These are phyloP conservation scores for Hypercompe scribonia DNA, from an alignment of 2,888 invertebrate species.

Conservation along the genomic window DNA sequence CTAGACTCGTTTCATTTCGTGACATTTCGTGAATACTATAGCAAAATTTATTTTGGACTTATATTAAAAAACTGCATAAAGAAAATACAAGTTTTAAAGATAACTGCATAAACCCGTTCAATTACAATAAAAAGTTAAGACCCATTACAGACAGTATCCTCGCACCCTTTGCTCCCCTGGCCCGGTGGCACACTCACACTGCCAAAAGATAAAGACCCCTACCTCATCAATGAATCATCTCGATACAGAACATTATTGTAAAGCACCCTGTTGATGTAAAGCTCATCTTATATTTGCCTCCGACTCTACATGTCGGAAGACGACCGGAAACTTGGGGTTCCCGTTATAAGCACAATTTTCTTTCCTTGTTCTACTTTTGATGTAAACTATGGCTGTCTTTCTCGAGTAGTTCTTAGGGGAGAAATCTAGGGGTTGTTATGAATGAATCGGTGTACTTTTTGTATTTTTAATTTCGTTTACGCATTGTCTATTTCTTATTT, in stretches of 20 bases:
- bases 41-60: not conserved
- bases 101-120: constrained; percentile 43
- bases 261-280: constrained; percentile 53
- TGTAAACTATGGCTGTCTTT: constrained; percentile 49
- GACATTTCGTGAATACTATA: not conserved
- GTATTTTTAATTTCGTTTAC: constrained; percentile 61
- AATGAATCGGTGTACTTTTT: constrained; percentile 57
- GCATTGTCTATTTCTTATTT: constrained; percentile 58
- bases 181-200: constrained; percentile 74
- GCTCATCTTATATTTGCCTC: constrained; percentile 64
- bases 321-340: constrained; percentile 72
- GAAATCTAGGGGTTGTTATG: constrained; percentile 62
- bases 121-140: constrained; percentile 34
- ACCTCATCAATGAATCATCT: constrained; percentile 54
- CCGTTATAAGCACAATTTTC: constrained; percentile 66
- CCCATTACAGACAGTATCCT: constrained; percentile 43
- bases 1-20: not conserved
- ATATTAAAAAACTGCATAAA: constrained; percentile 9
- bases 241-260: constrained; percentile 36
- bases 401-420: constrained; percentile 69
- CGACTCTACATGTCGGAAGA: constrained; percentile 69
- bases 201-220: constrained; percentile 56
- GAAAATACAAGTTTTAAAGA: constrained; percentile 20
- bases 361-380: constrained; percentile 57
- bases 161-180: constrained; percentile 59